A percentile compares a stretch with the other conserved stretches of the same genome.
Conservation (phyloP, 2,797 vertebrate species). For the Streptopelia turtur region DNA sequence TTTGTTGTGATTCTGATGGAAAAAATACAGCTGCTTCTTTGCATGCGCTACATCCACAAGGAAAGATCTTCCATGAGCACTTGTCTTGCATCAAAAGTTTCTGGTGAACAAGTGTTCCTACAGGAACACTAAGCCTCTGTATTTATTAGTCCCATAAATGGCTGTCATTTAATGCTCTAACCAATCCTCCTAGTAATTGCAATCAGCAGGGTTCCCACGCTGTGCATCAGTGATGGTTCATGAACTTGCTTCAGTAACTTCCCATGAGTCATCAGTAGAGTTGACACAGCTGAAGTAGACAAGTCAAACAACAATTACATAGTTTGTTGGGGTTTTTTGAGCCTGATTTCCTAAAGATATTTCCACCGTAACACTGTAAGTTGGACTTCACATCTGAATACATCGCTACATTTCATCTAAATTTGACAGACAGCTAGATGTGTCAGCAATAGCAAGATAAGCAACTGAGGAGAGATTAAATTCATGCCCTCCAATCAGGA, state of each 20-base stretch:
- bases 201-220: constrained; percentile 1
- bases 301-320: background rate
- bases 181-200: background rate
- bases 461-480: background rate
- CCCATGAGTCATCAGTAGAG: background rate
- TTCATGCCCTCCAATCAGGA: background rate
- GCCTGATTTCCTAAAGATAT: background rate
- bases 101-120: background rate
- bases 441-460: background rate
- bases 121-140: background rate
- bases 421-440: background rate
- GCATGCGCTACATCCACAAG: background rate
- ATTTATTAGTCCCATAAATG: constrained; percentile 1
- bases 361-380: background rate
- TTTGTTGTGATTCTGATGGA: background rate
- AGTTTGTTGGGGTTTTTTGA: background rate
- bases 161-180: background rate
- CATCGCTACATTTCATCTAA: background rate
- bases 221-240: constrained; percentile 17
- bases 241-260: constrained; percentile 33
- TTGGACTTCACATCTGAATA: background rate
- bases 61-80: background rate
- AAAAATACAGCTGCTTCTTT: background rate
- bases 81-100: background rate
- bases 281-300: constrained; percentile 14